A percentile compares a stretch with the other conserved stretches of the same genome.
Evolutionary conservation across 2,888 invertebrate species (phyloP).

Genomic region (Euproctis similis): DNA sequence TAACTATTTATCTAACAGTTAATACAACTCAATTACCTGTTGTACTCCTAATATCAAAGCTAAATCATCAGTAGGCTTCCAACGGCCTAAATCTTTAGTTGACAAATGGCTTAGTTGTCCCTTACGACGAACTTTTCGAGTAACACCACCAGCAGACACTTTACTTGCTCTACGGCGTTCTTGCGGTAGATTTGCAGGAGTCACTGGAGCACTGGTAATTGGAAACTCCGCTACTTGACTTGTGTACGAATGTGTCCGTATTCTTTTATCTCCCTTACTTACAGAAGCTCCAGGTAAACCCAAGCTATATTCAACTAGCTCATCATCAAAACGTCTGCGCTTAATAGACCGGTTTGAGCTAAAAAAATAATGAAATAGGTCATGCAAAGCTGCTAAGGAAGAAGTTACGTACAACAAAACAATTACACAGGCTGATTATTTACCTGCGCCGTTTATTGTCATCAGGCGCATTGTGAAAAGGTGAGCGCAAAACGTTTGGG

Average conservation of each 20-base stretch:
- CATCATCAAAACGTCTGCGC: constrained; percentile 96
- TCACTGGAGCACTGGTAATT: constrained; percentile 31
- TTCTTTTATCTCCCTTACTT: constrained; percentile 62
- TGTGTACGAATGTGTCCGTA: constrained; percentile 68
- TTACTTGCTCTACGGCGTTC: constrained; percentile 59
- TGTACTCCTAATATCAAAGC: constrained; percentile 94
- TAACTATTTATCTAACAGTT: too few relatives aligned
- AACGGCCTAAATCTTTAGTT: constrained; percentile 91
- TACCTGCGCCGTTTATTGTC: constrained; percentile 71
- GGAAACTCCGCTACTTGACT: constrained; percentile 70
- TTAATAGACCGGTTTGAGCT: constrained; percentile 97
- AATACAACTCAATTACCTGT: constrained; percentile 75
- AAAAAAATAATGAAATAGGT: too few relatives aligned
- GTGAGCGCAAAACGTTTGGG: constrained; percentile 41
- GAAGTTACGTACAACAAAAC: too few relatives aligned
- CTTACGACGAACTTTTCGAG: constrained; percentile 75
- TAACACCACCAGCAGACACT: constrained; percentile 48
- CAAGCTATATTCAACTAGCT: constrained; percentile 93
- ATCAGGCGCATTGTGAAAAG: constrained; percentile 52
- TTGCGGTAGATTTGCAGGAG: constrained; percentile 35
- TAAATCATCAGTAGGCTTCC: constrained; percentile 98
- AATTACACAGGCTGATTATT: too few relatives aligned
- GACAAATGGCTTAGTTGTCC: constrained; percentile 81
- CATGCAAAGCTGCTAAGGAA: too few relatives aligned
- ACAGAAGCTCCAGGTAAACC: constrained; percentile 77